Evolutionary conservation across 2,113 vertebrate genomes (phyloP).

Genomic region (Hymenochirus boettgeri): DNA sequence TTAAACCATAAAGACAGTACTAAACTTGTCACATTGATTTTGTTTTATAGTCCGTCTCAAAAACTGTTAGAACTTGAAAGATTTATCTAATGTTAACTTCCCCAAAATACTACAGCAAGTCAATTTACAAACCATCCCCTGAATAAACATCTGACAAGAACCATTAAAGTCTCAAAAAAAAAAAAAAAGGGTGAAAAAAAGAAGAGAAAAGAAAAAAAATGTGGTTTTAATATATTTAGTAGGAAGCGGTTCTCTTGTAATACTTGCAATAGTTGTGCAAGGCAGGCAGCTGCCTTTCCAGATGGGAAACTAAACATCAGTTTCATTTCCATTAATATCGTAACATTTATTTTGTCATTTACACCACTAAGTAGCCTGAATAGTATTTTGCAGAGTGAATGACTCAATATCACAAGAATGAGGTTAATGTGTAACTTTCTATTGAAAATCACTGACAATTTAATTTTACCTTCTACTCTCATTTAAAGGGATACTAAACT

Average conservation of each 20-base stretch:
- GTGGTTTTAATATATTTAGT: conserved; percentile 17
- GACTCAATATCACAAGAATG: conserved; percentile 24
- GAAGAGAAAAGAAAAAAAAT: conserved; percentile 3
- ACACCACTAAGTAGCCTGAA: conserved; percentile 18
- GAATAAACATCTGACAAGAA: not conserved
- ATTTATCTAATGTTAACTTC: no score
- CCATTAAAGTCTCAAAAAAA: not conserved
- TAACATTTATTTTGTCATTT: conserved; percentile 29
- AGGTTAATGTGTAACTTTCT: conserved; percentile 10
- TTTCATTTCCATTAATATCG: conserved; percentile 63
- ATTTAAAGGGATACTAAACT: no score
- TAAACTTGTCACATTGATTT: no score
- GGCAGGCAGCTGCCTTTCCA: conserved; percentile 46
- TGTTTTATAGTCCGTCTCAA: no score
- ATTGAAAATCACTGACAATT: conserved; percentile 4
- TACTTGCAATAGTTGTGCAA: conserved; percentile 57
- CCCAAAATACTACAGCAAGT: no score
- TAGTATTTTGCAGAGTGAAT: conserved; percentile 15
- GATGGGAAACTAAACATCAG: conserved; percentile 52
- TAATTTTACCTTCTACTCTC: conserved; percentile 5
- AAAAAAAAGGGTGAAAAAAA: no score
- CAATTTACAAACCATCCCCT: no score
- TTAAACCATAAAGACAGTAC: no score
- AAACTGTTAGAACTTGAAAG: no score
- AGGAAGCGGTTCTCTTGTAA: conserved; percentile 10